These are phyloP conservation scores for Tethea ocularis DNA, from an alignment of 2,888 invertebrate genomes.

Conservation along the genomic window DNA sequence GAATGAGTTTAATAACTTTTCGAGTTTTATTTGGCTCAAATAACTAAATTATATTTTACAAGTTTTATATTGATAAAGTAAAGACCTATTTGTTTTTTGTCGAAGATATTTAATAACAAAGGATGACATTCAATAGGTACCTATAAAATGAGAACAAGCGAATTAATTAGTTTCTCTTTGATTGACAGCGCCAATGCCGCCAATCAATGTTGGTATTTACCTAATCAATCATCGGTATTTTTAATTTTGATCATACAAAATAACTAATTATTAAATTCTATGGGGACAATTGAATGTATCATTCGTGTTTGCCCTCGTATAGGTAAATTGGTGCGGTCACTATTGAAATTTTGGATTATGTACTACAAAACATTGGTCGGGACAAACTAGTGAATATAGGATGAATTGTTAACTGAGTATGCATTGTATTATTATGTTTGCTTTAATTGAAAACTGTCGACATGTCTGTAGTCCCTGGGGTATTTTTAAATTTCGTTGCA, in stretches of 20 bases:
- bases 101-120: too few species aligned
- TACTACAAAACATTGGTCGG: background rate
- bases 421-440: background rate
- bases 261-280: background rate
- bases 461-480: background rate
- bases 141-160: too few species aligned
- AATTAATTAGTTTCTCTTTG: too few species aligned
- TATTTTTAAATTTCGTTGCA: background rate
- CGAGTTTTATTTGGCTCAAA: background rate
- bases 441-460: constrained; percentile 7
- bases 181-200: too few species aligned
- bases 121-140: too few species aligned
- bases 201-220: too few species aligned
- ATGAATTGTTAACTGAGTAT: constrained; percentile 5
- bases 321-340: constrained; percentile 4
- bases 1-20: constrained; percentile 9
- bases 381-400: background rate
- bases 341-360: constrained; percentile 9
- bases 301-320: constrained; percentile 1
- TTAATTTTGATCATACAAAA: background rate
- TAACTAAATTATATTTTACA: too few species aligned
- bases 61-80: too few species aligned
- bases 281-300: background rate
- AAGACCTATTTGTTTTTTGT: too few species aligned
- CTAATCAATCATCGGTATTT: too few species aligned